Evolutionary conservation across 2,113 vertebrate genomes (phyloP).

Genomic region (Setophaga kirtlandii): DNA sequence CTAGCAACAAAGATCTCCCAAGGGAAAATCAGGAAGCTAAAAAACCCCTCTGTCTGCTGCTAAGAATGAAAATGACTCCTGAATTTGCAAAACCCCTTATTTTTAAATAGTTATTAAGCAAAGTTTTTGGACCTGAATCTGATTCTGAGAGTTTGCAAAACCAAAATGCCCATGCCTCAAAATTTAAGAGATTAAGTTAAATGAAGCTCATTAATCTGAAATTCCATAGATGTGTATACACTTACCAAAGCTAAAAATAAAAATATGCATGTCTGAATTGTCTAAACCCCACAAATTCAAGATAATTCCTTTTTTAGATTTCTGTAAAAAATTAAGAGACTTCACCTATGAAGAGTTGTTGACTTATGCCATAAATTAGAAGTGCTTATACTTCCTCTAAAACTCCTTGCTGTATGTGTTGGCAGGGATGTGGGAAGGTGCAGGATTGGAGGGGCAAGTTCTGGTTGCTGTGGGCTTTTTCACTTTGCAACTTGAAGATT

Average conservation of each 20-base stretch:
- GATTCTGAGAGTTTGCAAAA: background rate
- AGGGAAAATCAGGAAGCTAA: background rate
- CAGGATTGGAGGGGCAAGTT: background rate
- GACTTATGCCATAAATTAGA: background rate
- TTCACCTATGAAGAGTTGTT: background rate
- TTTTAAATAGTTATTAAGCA: background rate
- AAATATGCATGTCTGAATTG: background rate
- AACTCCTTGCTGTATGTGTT: background rate
- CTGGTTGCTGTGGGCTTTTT: constrained; percentile 1
- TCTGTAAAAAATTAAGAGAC: background rate
- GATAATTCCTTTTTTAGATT: background rate
- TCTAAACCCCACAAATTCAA: background rate
- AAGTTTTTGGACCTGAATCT: background rate
- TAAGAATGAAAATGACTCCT: background rate
- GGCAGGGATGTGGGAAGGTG: constrained; percentile 41
- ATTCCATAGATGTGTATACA: background rate
- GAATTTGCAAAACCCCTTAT: background rate
- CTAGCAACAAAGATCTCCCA: background rate
- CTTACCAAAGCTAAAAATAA: background rate
- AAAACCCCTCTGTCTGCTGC: background rate
- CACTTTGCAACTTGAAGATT: background rate
- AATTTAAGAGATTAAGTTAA: background rate
- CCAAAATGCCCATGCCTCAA: background rate
- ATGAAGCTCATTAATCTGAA: background rate
- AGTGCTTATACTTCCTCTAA: background rate